These are phyloP conservation scores for Dendronephthya gigantea DNA, from an alignment of 64 coral and sea anemone species.

Conservation along the genomic window DNA sequence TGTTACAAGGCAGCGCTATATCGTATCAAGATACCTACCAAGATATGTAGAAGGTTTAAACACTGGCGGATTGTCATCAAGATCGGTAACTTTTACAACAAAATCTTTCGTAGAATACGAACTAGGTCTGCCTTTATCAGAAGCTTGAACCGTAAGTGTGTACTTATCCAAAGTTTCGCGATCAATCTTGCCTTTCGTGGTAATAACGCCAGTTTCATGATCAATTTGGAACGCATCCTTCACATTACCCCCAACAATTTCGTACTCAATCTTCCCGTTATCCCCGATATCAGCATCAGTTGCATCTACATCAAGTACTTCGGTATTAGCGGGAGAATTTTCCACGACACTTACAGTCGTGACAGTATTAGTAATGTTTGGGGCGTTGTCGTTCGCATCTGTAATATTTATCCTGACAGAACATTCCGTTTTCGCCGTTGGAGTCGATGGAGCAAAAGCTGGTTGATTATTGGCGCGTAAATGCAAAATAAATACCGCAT, in stretches of 20 bases:
- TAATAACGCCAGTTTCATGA: background rate
- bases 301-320: conserved; percentile 72
- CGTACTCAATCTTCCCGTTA: background rate
- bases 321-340: conserved; percentile 48
- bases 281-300: conserved; percentile 56
- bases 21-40: background rate
- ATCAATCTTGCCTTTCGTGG: background rate
- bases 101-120: background rate
- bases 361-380: conserved; percentile 32
- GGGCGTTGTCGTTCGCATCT: conserved; percentile 77
- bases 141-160: background rate
- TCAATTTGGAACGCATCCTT: background rate
- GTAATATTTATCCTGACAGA: conserved; percentile 39
- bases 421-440: background rate
- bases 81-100: background rate
- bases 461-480: background rate
- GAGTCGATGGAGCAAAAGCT: background rate
- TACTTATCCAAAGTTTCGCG: background rate
- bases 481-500: background rate
- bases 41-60: conserved; percentile 31
- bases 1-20: no score
- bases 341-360: conserved; percentile 53
- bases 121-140: background rate
- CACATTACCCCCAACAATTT: background rate
- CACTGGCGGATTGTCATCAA: conserved; percentile 72